Conservation (phyloP, 2,113 vertebrate genomes). For the Centropristis striata region DNA sequence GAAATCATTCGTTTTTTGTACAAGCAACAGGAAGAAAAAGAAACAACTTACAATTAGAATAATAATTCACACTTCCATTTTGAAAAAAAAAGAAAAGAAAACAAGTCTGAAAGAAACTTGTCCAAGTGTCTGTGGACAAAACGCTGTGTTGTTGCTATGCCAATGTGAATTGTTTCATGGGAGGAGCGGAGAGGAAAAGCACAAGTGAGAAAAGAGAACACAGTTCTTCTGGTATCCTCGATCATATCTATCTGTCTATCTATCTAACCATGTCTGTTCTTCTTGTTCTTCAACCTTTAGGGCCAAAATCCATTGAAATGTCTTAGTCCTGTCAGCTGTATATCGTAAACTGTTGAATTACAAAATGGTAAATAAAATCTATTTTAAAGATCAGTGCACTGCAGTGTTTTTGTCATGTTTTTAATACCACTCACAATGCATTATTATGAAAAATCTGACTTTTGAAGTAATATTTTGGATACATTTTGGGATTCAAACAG, state of each 20-base stretch:
- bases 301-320: conserved; percentile 86
- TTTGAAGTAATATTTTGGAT: too few species aligned
- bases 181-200: conserved; percentile 71
- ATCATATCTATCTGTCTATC: conserved; percentile 78
- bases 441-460: too few species aligned
- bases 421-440: not conserved
- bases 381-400: conserved; percentile 86
- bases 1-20: conserved; percentile 61
- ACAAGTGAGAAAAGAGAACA: conserved; percentile 76
- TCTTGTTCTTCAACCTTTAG: conserved; percentile 83
- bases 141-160: conserved; percentile 62
- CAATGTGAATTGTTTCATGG: conserved; percentile 64
- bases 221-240: conserved; percentile 78
- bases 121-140: conserved; percentile 23
- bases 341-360: conserved; percentile 88
- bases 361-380: conserved; percentile 89
- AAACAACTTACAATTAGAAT: conserved; percentile 2
- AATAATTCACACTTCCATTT: conserved; percentile 47
- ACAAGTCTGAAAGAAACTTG: conserved; percentile 39
- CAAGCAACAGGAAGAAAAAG: conserved; percentile 51
- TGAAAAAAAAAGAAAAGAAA: not conserved
- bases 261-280: conserved; percentile 84
- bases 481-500: too few species aligned
- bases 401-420: not conserved
- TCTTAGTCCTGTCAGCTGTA: conserved; percentile 87